Evolutionary conservation across 1,140 invertebrate genomes (phyloP).

Genomic region (Sipha flava): DNA sequence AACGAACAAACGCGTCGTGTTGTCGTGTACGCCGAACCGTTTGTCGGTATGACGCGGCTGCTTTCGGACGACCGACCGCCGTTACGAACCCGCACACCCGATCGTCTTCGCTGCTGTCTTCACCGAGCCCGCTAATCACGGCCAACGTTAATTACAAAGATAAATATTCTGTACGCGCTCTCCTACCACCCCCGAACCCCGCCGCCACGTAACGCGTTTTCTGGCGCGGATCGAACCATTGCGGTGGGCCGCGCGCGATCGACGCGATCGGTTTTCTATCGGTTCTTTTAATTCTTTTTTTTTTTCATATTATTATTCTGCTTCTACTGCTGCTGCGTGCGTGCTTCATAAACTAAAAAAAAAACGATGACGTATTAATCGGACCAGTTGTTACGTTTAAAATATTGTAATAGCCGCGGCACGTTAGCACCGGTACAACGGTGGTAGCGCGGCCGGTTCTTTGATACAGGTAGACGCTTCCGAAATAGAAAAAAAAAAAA

Average conservation of each 20-base stretch:
- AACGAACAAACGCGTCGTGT: too few species aligned
- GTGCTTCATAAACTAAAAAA: not conserved
- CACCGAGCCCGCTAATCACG: not conserved
- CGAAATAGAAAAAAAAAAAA: not conserved
- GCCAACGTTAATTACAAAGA: conserved; percentile 27
- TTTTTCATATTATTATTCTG: too few species aligned
- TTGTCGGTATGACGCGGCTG: not conserved
- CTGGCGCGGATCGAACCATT: not conserved
- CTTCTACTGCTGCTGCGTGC: not conserved
- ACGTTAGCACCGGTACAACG: too few species aligned
- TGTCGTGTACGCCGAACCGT: too few species aligned
- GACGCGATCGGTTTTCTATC: not conserved
- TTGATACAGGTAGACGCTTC: too few species aligned
- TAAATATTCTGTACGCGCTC: conserved; percentile 13
- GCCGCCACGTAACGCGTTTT: too few species aligned
- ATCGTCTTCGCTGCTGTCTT: not conserved
- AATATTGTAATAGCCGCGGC: not conserved
- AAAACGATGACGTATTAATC: not conserved
- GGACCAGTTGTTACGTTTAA: not conserved
- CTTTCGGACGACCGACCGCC: not conserved
- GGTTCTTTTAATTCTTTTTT: not conserved
- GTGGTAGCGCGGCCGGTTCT: not conserved
- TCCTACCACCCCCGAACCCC: not conserved
- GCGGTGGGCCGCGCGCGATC: not conserved
- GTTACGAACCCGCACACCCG: too few species aligned